Percentiles rank a stretch among this genome's conserved stretches.
phyloP scores from a whole-genome alignment of 2,797 vertebrate species.

The Leptatherina wallacei region DNA sequence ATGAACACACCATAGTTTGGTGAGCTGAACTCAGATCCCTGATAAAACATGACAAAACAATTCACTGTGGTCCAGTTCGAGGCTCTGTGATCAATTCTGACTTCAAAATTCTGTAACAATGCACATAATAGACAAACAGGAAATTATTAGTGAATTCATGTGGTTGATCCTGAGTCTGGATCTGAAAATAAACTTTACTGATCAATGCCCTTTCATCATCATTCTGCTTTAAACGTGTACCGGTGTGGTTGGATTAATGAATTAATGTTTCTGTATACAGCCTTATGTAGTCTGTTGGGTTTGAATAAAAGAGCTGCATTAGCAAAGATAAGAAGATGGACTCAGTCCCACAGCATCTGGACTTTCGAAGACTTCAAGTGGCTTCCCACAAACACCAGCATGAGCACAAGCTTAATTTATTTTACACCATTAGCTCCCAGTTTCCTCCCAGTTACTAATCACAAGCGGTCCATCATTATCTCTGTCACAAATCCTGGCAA shows the following conservation, averaged over 20 bases:
- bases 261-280: not conserved
- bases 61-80: not conserved
- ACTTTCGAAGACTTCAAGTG: constrained; percentile 55
- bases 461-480: constrained; percentile 73
- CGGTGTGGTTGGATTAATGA: not conserved
- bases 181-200: not conserved
- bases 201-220: not conserved
- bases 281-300: not conserved
- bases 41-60: not conserved
- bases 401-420: constrained; percentile 71
- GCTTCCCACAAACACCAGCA: constrained; percentile 41
- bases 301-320: constrained; percentile 19
- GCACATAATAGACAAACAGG: too few relatives aligned
- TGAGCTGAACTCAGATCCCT: not conserved
- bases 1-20: too few relatives aligned
- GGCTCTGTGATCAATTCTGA: not conserved
- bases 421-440: constrained; percentile 62
- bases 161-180: not conserved
- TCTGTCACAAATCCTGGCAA: constrained; percentile 46
- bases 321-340: constrained; percentile 19
- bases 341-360: constrained; percentile 18
- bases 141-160: not conserved
- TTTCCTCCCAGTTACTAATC: constrained; percentile 56
- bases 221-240: not conserved
- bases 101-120: not conserved